Conservation (phyloP, 2,113 vertebrate genomes). For the Phylloscopus trochilus region DNA sequence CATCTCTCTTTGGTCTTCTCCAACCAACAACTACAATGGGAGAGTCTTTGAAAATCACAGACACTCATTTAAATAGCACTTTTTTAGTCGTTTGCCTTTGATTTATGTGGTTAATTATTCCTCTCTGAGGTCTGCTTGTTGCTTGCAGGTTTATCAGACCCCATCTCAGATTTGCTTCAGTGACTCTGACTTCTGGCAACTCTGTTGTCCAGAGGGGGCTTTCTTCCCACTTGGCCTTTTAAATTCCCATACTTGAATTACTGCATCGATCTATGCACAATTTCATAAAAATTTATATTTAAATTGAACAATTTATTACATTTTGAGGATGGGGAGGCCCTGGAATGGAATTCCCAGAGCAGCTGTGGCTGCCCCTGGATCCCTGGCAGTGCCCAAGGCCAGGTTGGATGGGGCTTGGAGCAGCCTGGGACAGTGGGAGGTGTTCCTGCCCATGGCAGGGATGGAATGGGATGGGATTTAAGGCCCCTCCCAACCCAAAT, state of each 20-base stretch:
- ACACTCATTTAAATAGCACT: not conserved
- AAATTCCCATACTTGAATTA: not conserved
- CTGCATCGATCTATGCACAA: not conserved
- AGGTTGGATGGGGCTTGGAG: not conserved
- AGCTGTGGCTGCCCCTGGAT: not conserved
- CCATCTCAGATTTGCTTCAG: not conserved
- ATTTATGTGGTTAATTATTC: not conserved
- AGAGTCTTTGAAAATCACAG: not conserved
- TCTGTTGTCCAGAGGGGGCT: no score
- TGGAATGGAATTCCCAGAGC: not conserved
- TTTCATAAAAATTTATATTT: no score
- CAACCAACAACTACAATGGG: not conserved
- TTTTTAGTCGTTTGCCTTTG: fast-evolving
- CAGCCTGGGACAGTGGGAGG: not conserved
- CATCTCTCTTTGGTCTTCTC: not conserved
- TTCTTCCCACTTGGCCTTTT: not conserved
- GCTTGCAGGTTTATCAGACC: not conserved
- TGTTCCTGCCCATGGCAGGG: not conserved
- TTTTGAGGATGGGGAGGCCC: not conserved
- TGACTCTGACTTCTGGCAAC: not conserved
- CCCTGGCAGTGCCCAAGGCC: not conserved
- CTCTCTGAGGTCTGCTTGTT: not conserved
- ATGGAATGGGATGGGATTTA: fast-evolving
- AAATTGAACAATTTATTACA: not conserved
- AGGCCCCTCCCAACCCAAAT: not conserved